Evolutionary conservation across 2,797 vertebrate species (phyloP).

Genomic region (Mus minutoides): DNA sequence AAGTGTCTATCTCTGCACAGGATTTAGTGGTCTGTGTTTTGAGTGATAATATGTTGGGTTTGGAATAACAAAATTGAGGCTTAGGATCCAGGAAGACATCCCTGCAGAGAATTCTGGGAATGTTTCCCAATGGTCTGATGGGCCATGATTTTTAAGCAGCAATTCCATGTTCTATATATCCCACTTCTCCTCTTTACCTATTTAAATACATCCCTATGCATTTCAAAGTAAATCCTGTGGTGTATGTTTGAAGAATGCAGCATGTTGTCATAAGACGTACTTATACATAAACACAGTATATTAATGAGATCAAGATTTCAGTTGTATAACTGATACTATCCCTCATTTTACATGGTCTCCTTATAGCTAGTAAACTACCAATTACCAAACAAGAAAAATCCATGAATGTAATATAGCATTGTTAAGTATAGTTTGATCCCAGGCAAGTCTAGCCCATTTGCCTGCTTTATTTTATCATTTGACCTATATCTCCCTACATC

Average conservation of each 20-base stretch:
- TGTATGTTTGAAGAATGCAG: background rate
- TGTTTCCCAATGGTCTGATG: background rate
- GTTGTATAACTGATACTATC: background rate
- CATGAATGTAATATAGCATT: background rate
- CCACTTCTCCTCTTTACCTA: background rate
- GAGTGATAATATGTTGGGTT: background rate
- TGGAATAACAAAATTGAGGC: background rate
- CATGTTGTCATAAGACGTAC: background rate
- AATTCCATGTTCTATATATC: background rate
- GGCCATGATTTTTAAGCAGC: background rate
- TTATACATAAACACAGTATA: background rate
- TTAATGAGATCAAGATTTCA: background rate
- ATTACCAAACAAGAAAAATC: background rate
- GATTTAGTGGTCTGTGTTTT: background rate
- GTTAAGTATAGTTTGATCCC: background rate
- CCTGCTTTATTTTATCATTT: background rate
- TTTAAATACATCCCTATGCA: background rate
- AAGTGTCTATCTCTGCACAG: background rate
- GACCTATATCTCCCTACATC: background rate
- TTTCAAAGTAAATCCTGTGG: background rate
- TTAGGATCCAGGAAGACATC: background rate
- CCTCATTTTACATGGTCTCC: background rate
- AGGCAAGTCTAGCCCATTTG: background rate
- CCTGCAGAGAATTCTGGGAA: background rate
- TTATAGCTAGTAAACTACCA: background rate